phyloP scores from a whole-genome alignment of 2,113 vertebrate species.

The Cyphomyrus plagiostoma region DNA sequence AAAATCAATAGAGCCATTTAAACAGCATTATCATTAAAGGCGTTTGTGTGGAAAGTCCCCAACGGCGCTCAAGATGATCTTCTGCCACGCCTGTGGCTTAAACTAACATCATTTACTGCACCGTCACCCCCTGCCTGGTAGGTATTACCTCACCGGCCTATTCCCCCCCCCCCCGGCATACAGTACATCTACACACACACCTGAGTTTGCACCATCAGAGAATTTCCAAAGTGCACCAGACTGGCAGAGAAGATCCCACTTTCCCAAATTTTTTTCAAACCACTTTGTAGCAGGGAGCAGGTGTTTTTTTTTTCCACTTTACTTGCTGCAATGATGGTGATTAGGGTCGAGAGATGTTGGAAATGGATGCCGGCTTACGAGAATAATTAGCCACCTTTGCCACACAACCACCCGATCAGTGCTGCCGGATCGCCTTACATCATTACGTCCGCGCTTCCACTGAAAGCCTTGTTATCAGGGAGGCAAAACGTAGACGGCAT shows the following conservation, averaged over 20 bases:
- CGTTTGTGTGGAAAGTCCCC: constrained; percentile 40
- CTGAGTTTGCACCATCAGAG: neutral
- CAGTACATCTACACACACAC: constrained; percentile 20
- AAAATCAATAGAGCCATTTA: constrained; percentile 62
- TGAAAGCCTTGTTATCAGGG: neutral
- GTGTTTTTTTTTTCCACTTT: neutral
- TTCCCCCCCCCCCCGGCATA: neutral
- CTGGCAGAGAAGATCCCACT: neutral
- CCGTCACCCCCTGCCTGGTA: constrained; percentile 25
- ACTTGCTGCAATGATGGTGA: neutral
- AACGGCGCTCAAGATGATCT: constrained; percentile 31
- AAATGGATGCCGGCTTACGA: neutral
- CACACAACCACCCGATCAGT: neutral
- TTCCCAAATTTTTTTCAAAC: neutral
- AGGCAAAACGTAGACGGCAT: neutral
- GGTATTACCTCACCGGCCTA: constrained; percentile 21
- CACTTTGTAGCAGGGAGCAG: neutral
- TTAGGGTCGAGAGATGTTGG: neutral
- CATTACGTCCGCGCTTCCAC: neutral
- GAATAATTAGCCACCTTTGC: neutral
- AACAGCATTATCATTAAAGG: constrained; percentile 59
- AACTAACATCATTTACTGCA: constrained; percentile 60
- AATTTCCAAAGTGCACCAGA: neutral
- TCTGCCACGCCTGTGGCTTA: constrained; percentile 37
- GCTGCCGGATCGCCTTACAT: neutral